These are phyloP conservation scores for Hypomecis atomaria DNA, from an alignment of 2,888 invertebrate genomes.

Conservation along the genomic window DNA sequence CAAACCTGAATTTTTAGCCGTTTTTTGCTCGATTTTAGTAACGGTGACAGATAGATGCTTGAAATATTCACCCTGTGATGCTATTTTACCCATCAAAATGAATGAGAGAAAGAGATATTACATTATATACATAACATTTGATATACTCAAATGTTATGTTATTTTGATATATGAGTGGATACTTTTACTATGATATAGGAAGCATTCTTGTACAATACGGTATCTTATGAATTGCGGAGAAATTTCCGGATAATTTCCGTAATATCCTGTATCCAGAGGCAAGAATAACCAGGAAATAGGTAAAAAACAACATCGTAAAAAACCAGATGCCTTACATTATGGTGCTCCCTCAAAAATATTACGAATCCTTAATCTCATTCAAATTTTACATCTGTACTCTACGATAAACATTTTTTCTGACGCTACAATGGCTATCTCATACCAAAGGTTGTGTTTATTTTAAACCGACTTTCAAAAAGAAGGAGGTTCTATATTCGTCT, in stretches of 20 bases:
- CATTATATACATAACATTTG: too few relatives aligned
- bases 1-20: too few relatives aligned
- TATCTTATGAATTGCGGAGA: constrained; percentile 1
- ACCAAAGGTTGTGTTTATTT: background rate
- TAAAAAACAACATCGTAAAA: constrained; percentile 22
- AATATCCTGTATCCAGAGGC: constrained; percentile 15
- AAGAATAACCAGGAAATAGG: constrained; percentile 13
- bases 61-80: too few relatives aligned
- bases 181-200: background rate
- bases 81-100: too few relatives aligned
- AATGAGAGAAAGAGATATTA: too few relatives aligned
- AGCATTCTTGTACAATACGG: background rate
- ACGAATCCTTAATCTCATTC: constrained; percentile 16
- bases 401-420: constrained; percentile 4
- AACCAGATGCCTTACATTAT: constrained; percentile 17
- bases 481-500: too few relatives aligned
- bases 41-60: too few relatives aligned
- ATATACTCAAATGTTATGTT: too few relatives aligned
- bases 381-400: constrained; percentile 12
- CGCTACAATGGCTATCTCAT: background rate
- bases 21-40: too few relatives aligned
- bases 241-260: constrained; percentile 10
- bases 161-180: background rate
- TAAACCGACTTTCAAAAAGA: too few relatives aligned
- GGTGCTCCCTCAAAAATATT: constrained; percentile 15